Conservation (phyloP, 2,888 invertebrate genomes). For the Sabatieria punctata region DNA sequence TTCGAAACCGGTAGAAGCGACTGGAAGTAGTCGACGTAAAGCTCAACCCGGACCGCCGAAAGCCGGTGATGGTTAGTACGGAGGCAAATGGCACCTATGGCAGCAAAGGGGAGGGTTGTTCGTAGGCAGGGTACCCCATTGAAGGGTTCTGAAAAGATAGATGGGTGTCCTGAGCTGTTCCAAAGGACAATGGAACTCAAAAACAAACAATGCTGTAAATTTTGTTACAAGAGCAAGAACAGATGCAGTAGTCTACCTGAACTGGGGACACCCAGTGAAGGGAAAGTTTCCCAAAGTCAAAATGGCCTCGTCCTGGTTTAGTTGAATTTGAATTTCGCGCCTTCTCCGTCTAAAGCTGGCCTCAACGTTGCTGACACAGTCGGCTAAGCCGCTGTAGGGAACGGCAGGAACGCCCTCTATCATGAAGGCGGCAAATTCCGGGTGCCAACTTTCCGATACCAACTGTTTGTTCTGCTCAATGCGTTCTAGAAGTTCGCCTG, state of each 20-base stretch:
- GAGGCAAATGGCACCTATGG: too few species aligned
- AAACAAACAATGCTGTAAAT: too few species aligned
- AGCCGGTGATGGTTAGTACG: too few species aligned
- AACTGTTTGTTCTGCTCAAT: neutral
- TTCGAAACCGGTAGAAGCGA: too few species aligned
- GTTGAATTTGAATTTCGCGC: neutral
- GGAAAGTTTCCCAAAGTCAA: conserved; percentile 82
- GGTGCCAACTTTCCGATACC: conserved; percentile 68
- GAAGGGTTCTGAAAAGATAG: too few species aligned
- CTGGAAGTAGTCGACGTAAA: too few species aligned
- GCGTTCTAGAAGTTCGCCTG: conserved; percentile 44
- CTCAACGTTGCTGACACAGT: conserved; percentile 88
- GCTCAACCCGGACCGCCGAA: too few species aligned
- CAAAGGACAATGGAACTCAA: too few species aligned
- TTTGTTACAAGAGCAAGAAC: too few species aligned
- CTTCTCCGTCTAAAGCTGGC: conserved; percentile 57
- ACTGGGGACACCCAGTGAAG: conserved; percentile 5
- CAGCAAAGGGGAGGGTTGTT: too few species aligned
- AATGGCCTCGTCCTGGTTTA: conserved; percentile 50
- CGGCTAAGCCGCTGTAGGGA: conserved; percentile 68
- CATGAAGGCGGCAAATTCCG: conserved; percentile 93
- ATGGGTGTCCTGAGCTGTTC: too few species aligned
- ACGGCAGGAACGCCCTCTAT: conserved; percentile 84
- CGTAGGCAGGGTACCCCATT: too few species aligned
- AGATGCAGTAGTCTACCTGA: conserved; percentile 14